Percentiles rank a stretch among this genome's conserved stretches.
phyloP scores from a whole-genome alignment of 1,140 invertebrate species.

The Cydia amplana region DNA sequence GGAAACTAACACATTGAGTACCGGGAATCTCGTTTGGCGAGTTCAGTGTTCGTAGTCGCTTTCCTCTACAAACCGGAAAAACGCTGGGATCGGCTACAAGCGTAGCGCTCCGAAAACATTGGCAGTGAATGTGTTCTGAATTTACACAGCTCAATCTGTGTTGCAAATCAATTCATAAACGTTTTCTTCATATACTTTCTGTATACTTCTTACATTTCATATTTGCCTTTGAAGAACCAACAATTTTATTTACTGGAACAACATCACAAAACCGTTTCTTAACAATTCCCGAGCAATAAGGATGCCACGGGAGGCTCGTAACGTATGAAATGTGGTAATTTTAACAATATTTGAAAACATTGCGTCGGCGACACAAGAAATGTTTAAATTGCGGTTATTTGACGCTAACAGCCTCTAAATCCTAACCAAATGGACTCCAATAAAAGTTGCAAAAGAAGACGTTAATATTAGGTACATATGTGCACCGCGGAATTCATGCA shows the following conservation, averaged over 20 bases:
- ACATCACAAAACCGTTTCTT: slow-evolving; percentile 34
- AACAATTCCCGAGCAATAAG: slow-evolving; percentile 37
- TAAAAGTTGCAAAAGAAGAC: slow-evolving; percentile 48
- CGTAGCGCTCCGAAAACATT: too few relatives aligned
- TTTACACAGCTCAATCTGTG: too few relatives aligned
- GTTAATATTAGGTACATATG: slow-evolving; percentile 43
- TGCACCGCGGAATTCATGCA: slow-evolving; percentile 14
- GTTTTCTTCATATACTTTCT: too few relatives aligned
- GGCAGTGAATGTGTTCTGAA: too few relatives aligned
- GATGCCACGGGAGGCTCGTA: slow-evolving; percentile 38
- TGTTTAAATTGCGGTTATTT: slow-evolving; percentile 54
- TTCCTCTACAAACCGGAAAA: too few relatives aligned
- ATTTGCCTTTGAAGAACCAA: not conserved
- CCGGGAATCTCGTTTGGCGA: too few relatives aligned
- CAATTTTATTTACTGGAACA: slow-evolving; percentile 26
- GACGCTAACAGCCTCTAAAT: slow-evolving; percentile 56
- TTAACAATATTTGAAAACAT: slow-evolving; percentile 51
- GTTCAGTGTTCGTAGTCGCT: too few relatives aligned
- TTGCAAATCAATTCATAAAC: not conserved
- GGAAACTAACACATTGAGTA: too few relatives aligned
- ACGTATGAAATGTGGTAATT: slow-evolving; percentile 50
- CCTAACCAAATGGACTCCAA: slow-evolving; percentile 51
- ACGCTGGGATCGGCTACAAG: too few relatives aligned
- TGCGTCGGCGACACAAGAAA: slow-evolving; percentile 38
- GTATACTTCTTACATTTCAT: too few relatives aligned